Evolutionary conservation across 2,888 invertebrate species (phyloP).

Genomic region (Temnothorax rugatulus): DNA sequence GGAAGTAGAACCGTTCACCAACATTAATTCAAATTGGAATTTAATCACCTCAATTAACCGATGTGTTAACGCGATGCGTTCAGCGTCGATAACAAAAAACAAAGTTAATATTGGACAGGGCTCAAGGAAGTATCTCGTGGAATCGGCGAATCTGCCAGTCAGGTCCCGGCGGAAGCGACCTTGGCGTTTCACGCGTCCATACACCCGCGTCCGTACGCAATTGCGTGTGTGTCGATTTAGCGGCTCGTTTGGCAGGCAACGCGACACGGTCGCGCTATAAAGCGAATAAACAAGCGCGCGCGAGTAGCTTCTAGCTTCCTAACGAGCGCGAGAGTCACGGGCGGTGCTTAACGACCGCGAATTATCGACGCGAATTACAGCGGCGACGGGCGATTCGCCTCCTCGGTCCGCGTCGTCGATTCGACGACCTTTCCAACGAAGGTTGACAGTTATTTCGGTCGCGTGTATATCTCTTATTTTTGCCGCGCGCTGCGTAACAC

Average conservation of each 20-base stretch:
- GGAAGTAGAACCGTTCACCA: not conserved
- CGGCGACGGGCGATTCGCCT: not conserved
- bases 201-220: no score
- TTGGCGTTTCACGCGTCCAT: not conserved
- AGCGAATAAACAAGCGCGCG: slow-evolving; percentile 49
- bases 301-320: slow-evolving; percentile 27
- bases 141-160: not conserved
- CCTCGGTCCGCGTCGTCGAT: slow-evolving; percentile 13
- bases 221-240: slow-evolving; percentile 48
- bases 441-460: slow-evolving; percentile 59
- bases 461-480: slow-evolving; percentile 59
- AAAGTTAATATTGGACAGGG: not conserved
- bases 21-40: not conserved
- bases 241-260: slow-evolving; percentile 62
- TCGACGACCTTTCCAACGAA: slow-evolving; percentile 52
- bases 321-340: slow-evolving; percentile 29
- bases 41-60: not conserved
- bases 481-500: slow-evolving; percentile 56
- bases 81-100: not conserved
- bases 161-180: not conserved
- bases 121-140: not conserved
- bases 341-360: slow-evolving; percentile 3
- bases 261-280: slow-evolving; percentile 47
- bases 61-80: not conserved
- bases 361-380: slow-evolving; percentile 34